Base-by-base conservation (phyloP, 2,113 vertebrate species). In the Acinonyx jubatus region DNA sequence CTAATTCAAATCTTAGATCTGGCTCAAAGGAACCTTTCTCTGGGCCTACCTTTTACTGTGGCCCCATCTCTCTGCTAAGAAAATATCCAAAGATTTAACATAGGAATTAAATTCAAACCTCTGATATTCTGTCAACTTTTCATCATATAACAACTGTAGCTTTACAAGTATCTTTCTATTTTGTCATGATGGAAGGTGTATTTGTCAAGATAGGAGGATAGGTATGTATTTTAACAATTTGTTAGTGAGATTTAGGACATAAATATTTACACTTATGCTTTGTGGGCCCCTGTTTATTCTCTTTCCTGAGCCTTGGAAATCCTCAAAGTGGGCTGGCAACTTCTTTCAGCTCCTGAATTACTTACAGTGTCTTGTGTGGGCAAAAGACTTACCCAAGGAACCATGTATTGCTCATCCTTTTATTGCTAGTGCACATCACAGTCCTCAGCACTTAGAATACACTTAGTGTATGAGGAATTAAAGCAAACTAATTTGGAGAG, bases 121-220 rank as follows among this genome's bases (percentile, higher is more conserved):
- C 21, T 80, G 48, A 80, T 78, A 93, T 89, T 78, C 82, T 91
- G 7, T 8, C n/a, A 94, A 55, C 12, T 83, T 97, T 91, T 86
- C 69, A 10, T 90, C 21, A 76, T 57, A 63, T 61, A 69, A 84
- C 83, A 79, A 57, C 4, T 74, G 86, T 1, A 78, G 23, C 3
- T 98, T 97, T 94, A 92, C 36, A 68, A 45, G 33, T 9, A 79
- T 68, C 8, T 91, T 89, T 94, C 27, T 73, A 61, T 86, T 89
- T 76, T 95, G 11, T 88, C 69, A 71, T 50, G 90, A 65, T 83
- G 4, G 11, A 57, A 55, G 27, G 4, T 57, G 3, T 61, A 71
- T 87, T 93, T 92, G 52, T 73, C 5, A 69, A 80, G 38, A 50
- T 50, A 94, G 68, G 33, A 92, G 5, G 33, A 25, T 61, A 94